Percentiles rank a stretch among this genome's conserved stretches.
phyloP scores from a whole-genome alignment of 2,113 vertebrate species.

The Panurus biarmicus region DNA sequence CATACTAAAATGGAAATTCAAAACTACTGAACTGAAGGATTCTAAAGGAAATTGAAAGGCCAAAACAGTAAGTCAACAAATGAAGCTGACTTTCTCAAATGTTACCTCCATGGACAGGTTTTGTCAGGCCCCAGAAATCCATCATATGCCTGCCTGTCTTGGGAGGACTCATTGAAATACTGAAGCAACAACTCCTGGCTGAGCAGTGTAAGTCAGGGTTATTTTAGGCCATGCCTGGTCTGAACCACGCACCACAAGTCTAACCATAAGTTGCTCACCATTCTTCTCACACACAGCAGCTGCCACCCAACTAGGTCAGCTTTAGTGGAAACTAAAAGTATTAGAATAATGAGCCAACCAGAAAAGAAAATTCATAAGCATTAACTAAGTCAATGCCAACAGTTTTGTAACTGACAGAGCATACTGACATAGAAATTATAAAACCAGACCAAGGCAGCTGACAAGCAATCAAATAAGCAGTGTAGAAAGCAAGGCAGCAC shows the following conservation, averaged over 20 bases:
- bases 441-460: neutral
- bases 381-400: neutral
- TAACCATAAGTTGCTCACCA: neutral
- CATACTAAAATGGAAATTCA: neutral
- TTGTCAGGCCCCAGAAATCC: neutral
- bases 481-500: neutral
- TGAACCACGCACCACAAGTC: neutral
- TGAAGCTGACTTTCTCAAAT: neutral
- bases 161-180: neutral
- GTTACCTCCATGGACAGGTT: neutral
- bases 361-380: neutral
- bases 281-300: neutral
- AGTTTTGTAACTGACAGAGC: neutral
- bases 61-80: neutral
- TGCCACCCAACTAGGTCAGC: neutral
- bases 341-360: neutral
- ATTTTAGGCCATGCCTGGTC: neutral
- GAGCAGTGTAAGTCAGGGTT: neutral
- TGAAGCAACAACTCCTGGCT: neutral
- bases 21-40: neutral
- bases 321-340: neutral
- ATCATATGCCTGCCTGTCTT: rapidly evolving
- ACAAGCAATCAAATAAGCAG: neutral
- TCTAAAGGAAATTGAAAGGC: neutral
- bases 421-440: neutral